Conservation (phyloP, 2,888 invertebrate species). For the Empis stercorea region DNA sequence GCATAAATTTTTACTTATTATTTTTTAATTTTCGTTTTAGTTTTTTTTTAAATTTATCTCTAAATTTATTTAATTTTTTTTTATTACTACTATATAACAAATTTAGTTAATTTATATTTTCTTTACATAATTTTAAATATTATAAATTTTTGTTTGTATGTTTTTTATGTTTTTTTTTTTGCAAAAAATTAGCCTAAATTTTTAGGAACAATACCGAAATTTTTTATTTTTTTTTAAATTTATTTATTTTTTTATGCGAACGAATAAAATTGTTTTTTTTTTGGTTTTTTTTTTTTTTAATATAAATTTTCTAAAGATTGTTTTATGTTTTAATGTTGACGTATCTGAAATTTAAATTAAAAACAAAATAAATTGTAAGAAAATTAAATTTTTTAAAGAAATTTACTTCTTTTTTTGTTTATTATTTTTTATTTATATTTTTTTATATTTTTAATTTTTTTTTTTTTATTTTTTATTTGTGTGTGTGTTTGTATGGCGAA, state of each 20-base stretch:
- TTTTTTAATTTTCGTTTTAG: conserved; percentile 9
- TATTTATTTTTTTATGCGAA: conserved; percentile 20
- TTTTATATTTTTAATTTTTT: too few relatives aligned
- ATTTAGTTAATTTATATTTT: conserved; percentile 13
- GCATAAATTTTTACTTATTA: conserved; percentile 20
- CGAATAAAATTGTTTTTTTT: conserved; percentile 16
- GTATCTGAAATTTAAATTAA: neutral
- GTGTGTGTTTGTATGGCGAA: too few relatives aligned
- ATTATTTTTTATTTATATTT: neutral
- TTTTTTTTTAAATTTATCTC: conserved; percentile 7
- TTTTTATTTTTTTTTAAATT: conserved; percentile 26
- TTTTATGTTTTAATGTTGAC: neutral
- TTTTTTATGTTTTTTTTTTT: conserved; percentile 9
- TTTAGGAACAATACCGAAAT: conserved; percentile 37
- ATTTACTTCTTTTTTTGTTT: neutral
- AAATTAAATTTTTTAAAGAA: neutral
- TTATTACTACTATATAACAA: neutral
- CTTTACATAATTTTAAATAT: conserved; percentile 11
- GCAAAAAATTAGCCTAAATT: conserved; percentile 21
- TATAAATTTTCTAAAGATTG: neutral
- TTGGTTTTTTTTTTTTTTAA: conserved; percentile 6
- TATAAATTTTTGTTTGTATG: neutral
- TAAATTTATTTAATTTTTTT: neutral
- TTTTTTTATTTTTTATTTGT: too few relatives aligned
- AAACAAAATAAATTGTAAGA: neutral